Conservation (phyloP, 1,140 invertebrate species). For the Physella acuta region DNA sequence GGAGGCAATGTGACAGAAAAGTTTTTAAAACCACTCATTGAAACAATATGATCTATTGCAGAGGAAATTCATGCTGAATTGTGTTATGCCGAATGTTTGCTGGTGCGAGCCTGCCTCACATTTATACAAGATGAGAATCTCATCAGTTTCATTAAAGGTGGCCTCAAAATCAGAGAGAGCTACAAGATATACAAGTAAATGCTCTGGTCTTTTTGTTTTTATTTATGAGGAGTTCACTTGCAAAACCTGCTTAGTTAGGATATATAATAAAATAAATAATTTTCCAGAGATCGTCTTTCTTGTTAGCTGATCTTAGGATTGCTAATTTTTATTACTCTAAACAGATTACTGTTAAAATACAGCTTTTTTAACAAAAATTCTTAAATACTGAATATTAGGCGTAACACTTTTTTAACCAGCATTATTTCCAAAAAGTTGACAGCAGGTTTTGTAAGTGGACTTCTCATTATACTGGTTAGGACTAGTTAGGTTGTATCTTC, state of each 20-base stretch:
- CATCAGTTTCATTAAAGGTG: slow-evolving; percentile 89
- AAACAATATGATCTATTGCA: slow-evolving; percentile 49
- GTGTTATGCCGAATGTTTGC: slow-evolving; percentile 86
- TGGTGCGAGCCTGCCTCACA: slow-evolving; percentile 84
- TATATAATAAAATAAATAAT: neutral
- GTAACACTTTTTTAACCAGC: too few relatives aligned
- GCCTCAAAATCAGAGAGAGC: slow-evolving; percentile 88
- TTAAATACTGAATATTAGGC: too few relatives aligned
- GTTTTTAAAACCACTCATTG: too few relatives aligned
- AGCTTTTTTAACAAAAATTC: too few relatives aligned
- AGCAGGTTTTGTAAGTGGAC: too few relatives aligned
- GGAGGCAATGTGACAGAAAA: neutral
- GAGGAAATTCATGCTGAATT: slow-evolving; percentile 93
- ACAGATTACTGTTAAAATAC: too few relatives aligned
- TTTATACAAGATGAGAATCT: slow-evolving; percentile 94
- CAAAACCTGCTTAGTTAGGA: neutral
- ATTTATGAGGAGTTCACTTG: too few relatives aligned
- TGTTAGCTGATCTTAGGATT: too few relatives aligned
- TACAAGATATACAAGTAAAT: slow-evolving; percentile 89
- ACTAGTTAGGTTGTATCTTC: neutral
- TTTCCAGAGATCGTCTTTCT: neutral
- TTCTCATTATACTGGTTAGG: too few relatives aligned
- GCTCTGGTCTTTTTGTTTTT: neutral
- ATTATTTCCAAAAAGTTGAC: too few relatives aligned
- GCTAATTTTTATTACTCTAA: too few relatives aligned